Base-by-base conservation (phyloP, 2,113 vertebrate species). In the Stigmatopora nigra region DNA sequence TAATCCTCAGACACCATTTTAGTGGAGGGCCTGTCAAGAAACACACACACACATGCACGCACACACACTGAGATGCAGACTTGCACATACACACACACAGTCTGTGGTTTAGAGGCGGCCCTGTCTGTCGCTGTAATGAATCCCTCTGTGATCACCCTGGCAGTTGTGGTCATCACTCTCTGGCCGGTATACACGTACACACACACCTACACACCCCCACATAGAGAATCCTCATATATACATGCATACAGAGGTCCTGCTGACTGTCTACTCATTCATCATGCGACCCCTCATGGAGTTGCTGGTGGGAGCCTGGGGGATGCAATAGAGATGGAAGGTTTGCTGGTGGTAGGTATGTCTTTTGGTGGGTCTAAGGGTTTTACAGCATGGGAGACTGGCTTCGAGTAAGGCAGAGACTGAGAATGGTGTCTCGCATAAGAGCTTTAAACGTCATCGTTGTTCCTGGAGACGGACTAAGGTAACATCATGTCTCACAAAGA, bases 41-140 rank as follows among this genome's bases (percentile, higher is more conserved):
- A 72, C 36, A 15, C 31, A 13, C 60, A 60, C 25, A 49, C 56
- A 47, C 46, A 49, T 58, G 63, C 62, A 31, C 53, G 57, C 49
- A 56, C 57, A 73, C 66, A 38, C 75, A 66, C 73, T n/a, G n/a
- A 61, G 60, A 46, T 69, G 65, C 71, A 55, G 46, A 45, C 22
- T 51, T 65, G 41, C 64, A 63, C 60, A 51, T 38, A 38, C 44
- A 51, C 63, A 45, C 64, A 69, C 77, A 74, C 44, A 67, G n/a
- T 67, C 75, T 68, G 78, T 79, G 85, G 92, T 91, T 89, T 92
- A 91, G 79, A 85, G 91, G 94, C 89, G 84, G 91, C 83, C 91
- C 87, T 94, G 92, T 89, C 87, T 93, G 93, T 93, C 92, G 92
- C 88, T 82, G 89, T 96, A 97, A 98, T 99, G 96, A 97, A 92